These are phyloP conservation scores for Proctacanthus coquilletti DNA, from an alignment of 1,140 invertebrate genomes.

Conservation along the genomic window DNA sequence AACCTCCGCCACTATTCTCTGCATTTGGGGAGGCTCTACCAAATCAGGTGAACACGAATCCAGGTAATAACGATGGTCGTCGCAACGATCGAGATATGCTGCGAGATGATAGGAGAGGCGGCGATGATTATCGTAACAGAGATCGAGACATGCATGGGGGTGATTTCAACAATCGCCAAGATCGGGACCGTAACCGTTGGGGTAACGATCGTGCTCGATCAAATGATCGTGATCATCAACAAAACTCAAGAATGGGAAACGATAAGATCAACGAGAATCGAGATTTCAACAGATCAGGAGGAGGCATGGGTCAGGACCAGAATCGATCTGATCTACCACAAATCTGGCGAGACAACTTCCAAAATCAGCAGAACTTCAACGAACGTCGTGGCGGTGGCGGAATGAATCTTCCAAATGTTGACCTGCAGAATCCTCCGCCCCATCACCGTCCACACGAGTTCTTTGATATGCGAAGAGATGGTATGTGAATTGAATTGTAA, in stretches of 20 bases:
- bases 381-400: slow-evolving; percentile 11
- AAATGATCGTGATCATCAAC: slow-evolving; percentile 7
- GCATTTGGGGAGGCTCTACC: slow-evolving; percentile 3
- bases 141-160: too few relatives aligned
- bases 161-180: slow-evolving; percentile 6
- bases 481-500: slow-evolving; percentile 6
- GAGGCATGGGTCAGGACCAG: slow-evolving; percentile 3
- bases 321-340: not conserved
- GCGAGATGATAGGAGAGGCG: too few relatives aligned
- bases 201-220: slow-evolving; percentile 7
- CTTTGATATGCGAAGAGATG: slow-evolving; percentile 7
- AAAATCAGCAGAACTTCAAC: slow-evolving; percentile 7
- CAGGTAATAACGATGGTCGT: slow-evolving; percentile 3
- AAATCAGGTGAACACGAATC: too few relatives aligned
- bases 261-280: slow-evolving; percentile 8
- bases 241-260: slow-evolving; percentile 10
- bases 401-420: slow-evolving; percentile 6
- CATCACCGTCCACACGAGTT: slow-evolving; percentile 7
- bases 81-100: slow-evolving; percentile 12
- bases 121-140: slow-evolving; percentile 5
- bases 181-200: slow-evolving; percentile 10
- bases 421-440: slow-evolving; percentile 6
- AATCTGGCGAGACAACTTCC: slow-evolving; percentile 1
- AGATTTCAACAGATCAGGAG: not conserved
- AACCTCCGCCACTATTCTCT: slow-evolving; percentile 15